phyloP scores from a whole-genome alignment of 37 sponge, comb jelly and placozoan genomes.

The Chondrilla cf. caribensis region DNA sequence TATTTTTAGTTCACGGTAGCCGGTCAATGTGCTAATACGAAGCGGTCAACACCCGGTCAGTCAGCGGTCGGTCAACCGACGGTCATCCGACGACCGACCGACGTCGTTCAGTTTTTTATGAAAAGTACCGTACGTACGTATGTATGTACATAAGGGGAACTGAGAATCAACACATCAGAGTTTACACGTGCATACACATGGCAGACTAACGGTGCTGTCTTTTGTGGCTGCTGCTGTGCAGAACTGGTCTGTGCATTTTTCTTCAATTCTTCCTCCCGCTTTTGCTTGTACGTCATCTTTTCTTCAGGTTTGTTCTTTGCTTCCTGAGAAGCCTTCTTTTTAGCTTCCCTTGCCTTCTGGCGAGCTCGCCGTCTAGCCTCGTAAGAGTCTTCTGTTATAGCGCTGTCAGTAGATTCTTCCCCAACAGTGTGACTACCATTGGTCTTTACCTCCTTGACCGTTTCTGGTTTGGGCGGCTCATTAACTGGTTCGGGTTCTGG shows the following conservation, averaged over 20 bases:
- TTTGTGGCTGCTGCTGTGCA: neutral
- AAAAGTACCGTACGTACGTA: too few relatives aligned
- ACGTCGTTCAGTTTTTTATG: too few relatives aligned
- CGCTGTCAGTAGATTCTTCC: conserved; percentile 11
- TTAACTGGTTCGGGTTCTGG: neutral
- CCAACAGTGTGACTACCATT: neutral
- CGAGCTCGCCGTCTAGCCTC: conserved; percentile 65
- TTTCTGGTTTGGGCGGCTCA: neutral
- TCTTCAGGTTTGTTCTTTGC: conserved; percentile 6
- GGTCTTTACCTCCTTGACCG: neutral
- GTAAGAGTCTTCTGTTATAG: conserved; percentile 48
- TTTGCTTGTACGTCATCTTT: conserved; percentile 50
- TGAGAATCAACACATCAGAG: too few relatives aligned
- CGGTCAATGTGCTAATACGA: too few relatives aligned
- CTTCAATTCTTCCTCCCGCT: conserved; percentile 36
- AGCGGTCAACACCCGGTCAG: too few relatives aligned
- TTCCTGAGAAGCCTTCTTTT: conserved; percentile 52
- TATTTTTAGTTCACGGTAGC: too few relatives aligned
- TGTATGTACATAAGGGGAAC: too few relatives aligned
- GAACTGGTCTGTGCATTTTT: conserved; percentile 7
- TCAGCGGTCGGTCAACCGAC: too few relatives aligned
- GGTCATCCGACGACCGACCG: too few relatives aligned
- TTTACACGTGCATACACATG: too few relatives aligned
- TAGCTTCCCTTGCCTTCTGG: conserved; percentile 73
- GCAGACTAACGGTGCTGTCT: neutral